Evolutionary conservation across 2,113 vertebrate genomes (phyloP).

Genomic region (Daboia siamensis): DNA sequence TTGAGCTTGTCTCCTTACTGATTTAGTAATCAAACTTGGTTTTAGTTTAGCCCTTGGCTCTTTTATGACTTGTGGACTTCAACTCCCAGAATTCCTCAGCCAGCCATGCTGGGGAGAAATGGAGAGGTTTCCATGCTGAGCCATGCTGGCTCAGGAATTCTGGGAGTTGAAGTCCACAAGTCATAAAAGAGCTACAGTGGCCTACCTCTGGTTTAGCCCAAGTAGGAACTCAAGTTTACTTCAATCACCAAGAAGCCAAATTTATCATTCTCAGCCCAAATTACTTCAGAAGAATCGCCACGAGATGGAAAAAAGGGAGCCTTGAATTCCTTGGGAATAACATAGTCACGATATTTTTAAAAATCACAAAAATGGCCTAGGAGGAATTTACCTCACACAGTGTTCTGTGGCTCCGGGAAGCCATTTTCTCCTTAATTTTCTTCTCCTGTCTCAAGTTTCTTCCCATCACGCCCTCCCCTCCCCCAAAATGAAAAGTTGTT

Average conservation of each 20-base stretch:
- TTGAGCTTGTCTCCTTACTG: neutral
- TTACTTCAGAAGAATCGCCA: neutral
- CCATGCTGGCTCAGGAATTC: too few species aligned
- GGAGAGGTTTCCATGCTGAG: too few species aligned
- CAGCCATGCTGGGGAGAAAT: too few species aligned
- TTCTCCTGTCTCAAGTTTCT: neutral
- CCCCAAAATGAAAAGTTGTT: neutral
- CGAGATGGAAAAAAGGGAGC: neutral
- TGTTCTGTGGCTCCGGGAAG: neutral
- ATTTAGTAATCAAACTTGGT: neutral
- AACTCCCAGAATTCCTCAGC: too few species aligned
- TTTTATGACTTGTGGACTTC: too few species aligned
- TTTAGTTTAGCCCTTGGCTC: neutral
- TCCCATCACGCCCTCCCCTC: neutral
- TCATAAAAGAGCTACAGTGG: too few species aligned
- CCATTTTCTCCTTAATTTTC: neutral
- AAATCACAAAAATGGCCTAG: neutral
- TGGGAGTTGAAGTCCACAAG: too few species aligned
- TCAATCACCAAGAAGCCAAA: neutral
- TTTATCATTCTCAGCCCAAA: neutral
- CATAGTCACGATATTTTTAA: neutral
- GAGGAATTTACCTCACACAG: neutral
- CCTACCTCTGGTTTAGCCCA: neutral
- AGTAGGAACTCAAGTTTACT: neutral
- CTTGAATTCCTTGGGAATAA: neutral